Evolutionary conservation across 1,140 invertebrate genomes (phyloP), one percentile per base, ranked within the genome.

Genomic region (Homarus americanus): DNA sequence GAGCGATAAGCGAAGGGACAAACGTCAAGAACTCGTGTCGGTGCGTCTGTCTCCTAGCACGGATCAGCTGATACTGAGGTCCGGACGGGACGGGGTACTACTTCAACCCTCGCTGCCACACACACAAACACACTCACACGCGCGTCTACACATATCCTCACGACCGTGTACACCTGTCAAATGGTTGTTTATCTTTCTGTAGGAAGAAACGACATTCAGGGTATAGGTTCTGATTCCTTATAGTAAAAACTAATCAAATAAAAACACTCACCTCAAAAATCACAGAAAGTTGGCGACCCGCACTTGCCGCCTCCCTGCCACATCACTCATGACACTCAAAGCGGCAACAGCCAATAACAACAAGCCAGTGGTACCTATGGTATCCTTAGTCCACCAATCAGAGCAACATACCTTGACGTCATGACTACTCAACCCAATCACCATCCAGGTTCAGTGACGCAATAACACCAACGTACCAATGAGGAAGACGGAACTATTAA

Each of bases 21-120:
- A 17, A 10, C 0, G 44, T 49, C 44, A 20, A 20, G 53, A 58
- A 20, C 53, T 24, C 53, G 15, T 4, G 53, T 20, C 20, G 24
- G 0, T 24, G 32, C 63, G n/a, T 10, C 63, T 28, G 7, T 69
- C n/a, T 28, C n/a, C 49, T 17, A 58, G 28, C 79, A 63, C 79
- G 79, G 79, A 82, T 82, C 79, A 82, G 79, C 79, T 82, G 79
- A 82, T 82, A 82, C 79, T 82, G 79, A 82, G 12, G 32, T 34
- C 1, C 36, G 32, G 79, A 5, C 7, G 79, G 40, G 36, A 2
- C 38, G n/a, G 44, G 28, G 12, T 41, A 63, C 49, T n/a, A n/a
- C n/a, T n/a, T n/a, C n/a, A n/a, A n/a, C n/a, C n/a, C n/a, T 15
- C 78, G 53, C 44, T 53, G 41, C 44, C 78, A 80, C 78, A 80